Percentiles rank a stretch among this genome's conserved stretches.
These are phyloP conservation scores for Palloptera scutellata DNA, from an alignment of 2,888 invertebrate genomes.

Conservation along the genomic window DNA sequence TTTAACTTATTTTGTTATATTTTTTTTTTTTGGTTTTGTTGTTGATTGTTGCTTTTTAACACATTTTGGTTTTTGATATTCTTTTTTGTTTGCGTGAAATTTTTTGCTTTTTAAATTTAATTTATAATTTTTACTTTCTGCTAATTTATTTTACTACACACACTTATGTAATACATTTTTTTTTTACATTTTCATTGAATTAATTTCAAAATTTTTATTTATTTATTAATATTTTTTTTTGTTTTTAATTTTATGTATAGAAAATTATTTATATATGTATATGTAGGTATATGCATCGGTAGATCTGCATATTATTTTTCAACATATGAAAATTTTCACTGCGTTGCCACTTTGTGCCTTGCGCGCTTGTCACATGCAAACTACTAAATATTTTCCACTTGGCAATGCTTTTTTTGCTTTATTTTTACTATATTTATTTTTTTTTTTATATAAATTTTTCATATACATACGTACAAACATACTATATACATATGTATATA, in stretches of 20 bases:
- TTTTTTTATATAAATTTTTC: too few relatives aligned
- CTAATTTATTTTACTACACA: neutral
- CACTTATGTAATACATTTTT: neutral
- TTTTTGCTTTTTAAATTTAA: constrained; percentile 12
- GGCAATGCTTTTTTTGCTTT: neutral
- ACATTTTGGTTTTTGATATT: constrained; percentile 1
- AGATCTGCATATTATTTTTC: neutral
- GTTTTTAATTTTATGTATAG: neutral
- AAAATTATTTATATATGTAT: neutral
- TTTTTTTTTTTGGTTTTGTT: constrained; percentile 6
- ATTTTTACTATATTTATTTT: too few relatives aligned
- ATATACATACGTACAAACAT: too few relatives aligned
- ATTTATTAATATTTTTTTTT: constrained; percentile 1
- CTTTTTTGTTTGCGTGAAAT: constrained; percentile 6
- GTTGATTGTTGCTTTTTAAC: constrained; percentile 15
- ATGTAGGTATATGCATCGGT: neutral
- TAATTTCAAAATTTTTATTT: neutral
- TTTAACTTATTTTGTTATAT: constrained; percentile 5
- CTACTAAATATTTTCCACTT: constrained; percentile 21
- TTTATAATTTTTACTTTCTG: constrained; percentile 9
- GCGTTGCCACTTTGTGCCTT: constrained; percentile 19
- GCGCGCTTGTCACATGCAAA: constrained; percentile 12
- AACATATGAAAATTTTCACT: constrained; percentile 11
- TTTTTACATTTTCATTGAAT: neutral
- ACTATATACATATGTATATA: too few relatives aligned